Evolutionary conservation across 2,888 invertebrate species (phyloP).

Genomic region (Cylindroiulus punctatus): DNA sequence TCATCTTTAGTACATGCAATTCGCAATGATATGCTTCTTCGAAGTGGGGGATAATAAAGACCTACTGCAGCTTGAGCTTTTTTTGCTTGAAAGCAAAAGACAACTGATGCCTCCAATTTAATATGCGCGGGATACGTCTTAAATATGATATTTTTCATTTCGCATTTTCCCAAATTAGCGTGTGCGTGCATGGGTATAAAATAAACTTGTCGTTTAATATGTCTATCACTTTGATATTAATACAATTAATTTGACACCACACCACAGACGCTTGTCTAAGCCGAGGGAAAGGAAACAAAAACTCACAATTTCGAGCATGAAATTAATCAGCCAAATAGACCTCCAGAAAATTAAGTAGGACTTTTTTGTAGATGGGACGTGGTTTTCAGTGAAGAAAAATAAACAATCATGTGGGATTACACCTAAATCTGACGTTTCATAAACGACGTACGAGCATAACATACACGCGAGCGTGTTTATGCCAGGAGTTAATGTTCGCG

Average conservation of each 20-base stretch:
- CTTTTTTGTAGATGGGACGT: not conserved
- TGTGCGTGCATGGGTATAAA: not conserved
- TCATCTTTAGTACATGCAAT: no score
- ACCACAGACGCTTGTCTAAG: constrained; percentile 1
- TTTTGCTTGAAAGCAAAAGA: not conserved
- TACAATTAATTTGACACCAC: constrained; percentile 21
- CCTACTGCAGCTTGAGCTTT: not conserved
- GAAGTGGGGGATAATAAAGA: not conserved
- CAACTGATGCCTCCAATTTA: constrained; percentile 7
- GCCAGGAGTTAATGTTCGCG: not conserved
- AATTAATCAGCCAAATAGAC: constrained; percentile 24
- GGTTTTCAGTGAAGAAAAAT: not conserved
- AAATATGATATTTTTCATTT: constrained; percentile 40
- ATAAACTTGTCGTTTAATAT: constrained; percentile 36
- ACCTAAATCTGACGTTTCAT: constrained; percentile 16
- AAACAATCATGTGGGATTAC: constrained; percentile 8
- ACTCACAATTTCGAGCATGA: not conserved
- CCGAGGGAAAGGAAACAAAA: not conserved
- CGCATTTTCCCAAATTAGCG: constrained; percentile 21
- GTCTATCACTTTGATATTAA: constrained; percentile 39
- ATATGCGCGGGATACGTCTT: not conserved
- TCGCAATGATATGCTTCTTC: not conserved
- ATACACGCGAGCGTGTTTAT: not conserved
- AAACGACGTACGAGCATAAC: not conserved
- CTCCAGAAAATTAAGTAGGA: constrained; percentile 8